A percentile compares a stretch with the other conserved stretches of the same genome.
Conservation (phyloP, 1,140 invertebrate species). For the Anoplolepis gracilipes region DNA sequence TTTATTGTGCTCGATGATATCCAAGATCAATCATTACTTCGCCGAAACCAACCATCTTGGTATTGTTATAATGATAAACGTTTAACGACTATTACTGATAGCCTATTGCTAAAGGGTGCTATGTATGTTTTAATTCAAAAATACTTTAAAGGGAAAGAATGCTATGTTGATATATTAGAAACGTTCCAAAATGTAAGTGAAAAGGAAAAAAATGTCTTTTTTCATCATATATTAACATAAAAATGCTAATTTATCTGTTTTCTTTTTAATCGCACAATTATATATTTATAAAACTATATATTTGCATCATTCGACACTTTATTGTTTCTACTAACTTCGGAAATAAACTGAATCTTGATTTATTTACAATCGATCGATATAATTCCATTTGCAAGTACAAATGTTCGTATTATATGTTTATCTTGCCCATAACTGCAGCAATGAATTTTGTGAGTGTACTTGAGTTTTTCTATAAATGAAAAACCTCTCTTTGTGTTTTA, state of each 20-base stretch:
- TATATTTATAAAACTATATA: constrained; percentile 86
- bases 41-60: constrained; percentile 96
- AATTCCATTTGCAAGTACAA: constrained; percentile 97
- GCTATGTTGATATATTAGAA: constrained; percentile 93
- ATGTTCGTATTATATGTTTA: constrained; percentile 97
- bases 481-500: not conserved
- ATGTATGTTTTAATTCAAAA: constrained; percentile 92
- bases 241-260: not conserved
- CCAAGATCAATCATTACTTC: constrained; percentile 93
- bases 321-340: constrained; percentile 88
- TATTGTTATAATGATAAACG: constrained; percentile 93
- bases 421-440: constrained; percentile 95
- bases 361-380: constrained; percentile 95
- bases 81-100: constrained; percentile 95
- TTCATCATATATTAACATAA: not conserved
- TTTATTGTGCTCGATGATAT: constrained; percentile 96
- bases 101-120: constrained; percentile 91
- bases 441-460: constrained; percentile 92
- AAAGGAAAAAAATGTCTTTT: constrained; percentile 9
- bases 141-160: constrained; percentile 92
- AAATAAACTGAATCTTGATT: constrained; percentile 89
- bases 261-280: not conserved
- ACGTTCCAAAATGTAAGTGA: constrained; percentile 93
- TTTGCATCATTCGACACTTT: no score
- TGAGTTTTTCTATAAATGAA: not conserved